A percentile compares a stretch with the other conserved stretches of the same genome.
Evolutionary conservation across 2,113 vertebrate species (phyloP).

Genomic region (Pollimyrus isidori): DNA sequence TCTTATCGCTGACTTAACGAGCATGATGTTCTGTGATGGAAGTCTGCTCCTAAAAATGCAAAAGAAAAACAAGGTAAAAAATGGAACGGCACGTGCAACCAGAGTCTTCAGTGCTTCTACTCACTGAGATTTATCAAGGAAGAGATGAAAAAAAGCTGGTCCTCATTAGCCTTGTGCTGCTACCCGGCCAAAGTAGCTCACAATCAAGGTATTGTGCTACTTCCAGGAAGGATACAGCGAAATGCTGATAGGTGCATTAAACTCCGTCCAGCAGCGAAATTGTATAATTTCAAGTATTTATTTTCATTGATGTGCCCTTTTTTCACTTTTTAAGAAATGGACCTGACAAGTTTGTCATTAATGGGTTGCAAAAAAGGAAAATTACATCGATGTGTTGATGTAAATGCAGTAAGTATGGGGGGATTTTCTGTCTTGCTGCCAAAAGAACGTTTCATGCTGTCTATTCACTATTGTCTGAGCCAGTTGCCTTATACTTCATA

Average conservation of each 20-base stretch:
- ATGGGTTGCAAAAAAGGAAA: background rate
- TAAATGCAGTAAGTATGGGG: background rate
- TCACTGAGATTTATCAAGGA: constrained; percentile 25
- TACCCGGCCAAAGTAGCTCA: constrained; percentile 40
- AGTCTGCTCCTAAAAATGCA: background rate
- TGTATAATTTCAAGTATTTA: background rate
- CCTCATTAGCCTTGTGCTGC: constrained; percentile 38
- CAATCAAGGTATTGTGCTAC: constrained; percentile 40
- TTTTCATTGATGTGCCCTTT: background rate
- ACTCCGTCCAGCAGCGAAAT: background rate
- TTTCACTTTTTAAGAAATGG: background rate
- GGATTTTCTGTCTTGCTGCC: background rate
- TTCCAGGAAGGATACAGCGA: constrained; percentile 31
- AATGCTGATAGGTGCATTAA: background rate
- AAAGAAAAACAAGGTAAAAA: constrained; percentile 29
- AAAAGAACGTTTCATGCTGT: background rate
- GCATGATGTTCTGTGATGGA: background rate
- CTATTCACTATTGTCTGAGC: background rate
- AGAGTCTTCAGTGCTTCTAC: too few species aligned
- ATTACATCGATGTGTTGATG: background rate
- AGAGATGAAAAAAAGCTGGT: constrained; percentile 37
- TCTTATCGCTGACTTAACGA: background rate
- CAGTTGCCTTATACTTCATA: background rate
- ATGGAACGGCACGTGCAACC: background rate
- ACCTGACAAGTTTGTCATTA: background rate